A percentile compares a stretch with the other conserved stretches of the same genome.
phyloP scores from a whole-genome alignment of 2,113 vertebrate species.

The Dasyornis broadbenti region DNA sequence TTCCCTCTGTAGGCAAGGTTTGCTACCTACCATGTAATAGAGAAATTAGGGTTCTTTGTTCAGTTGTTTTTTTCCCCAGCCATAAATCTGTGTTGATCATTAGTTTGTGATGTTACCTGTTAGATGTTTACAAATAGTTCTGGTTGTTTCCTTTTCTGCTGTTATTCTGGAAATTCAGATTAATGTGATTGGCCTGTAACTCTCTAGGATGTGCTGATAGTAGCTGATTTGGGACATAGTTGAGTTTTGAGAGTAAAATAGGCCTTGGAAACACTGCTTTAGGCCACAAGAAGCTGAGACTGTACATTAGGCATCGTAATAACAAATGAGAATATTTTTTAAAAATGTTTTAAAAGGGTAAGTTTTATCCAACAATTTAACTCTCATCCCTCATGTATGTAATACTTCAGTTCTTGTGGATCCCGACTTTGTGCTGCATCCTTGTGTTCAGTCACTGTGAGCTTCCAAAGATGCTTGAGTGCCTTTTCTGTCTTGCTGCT shows the following conservation, averaged over 20 bases:
- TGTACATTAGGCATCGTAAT: neutral
- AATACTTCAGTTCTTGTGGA: neutral
- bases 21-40: neutral
- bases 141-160: neutral
- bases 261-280: neutral
- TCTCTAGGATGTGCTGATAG: neutral
- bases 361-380: neutral
- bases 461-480: rapidly evolving
- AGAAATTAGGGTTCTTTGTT: neutral
- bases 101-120: neutral
- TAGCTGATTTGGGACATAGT: neutral
- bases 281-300: neutral
- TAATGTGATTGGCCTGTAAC: neutral
- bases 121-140: neutral
- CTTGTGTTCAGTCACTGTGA: neutral
- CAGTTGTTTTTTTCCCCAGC: neutral
- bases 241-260: neutral
- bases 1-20: neutral
- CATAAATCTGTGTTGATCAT: neutral
- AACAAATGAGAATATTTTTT: neutral
- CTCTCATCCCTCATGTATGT: neutral
- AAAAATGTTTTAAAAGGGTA: neutral
- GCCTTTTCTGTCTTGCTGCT: neutral
- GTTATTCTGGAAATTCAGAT: neutral
- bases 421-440: neutral